Base-by-base conservation (phyloP, 2,113 vertebrate species). In the Cettia cetti region DNA sequence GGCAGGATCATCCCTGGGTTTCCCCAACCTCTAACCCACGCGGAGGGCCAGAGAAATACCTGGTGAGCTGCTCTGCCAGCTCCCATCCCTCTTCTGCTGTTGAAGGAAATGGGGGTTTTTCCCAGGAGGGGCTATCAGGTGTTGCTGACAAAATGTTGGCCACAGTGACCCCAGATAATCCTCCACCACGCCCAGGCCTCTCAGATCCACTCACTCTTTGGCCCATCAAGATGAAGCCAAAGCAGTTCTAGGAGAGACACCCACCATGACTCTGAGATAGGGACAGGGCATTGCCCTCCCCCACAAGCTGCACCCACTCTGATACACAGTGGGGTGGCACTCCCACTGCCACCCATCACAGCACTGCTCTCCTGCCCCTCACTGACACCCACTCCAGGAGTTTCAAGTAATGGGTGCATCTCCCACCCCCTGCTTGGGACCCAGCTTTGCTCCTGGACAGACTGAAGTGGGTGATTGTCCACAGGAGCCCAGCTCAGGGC, bases 181-280 rank as follows among this genome's bases (percentile, higher is more conserved):
- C 44, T 70, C 44, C 39, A 50, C 22, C 82, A 42, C 16, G 2
- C 4, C 19, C 8, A 7, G 1, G 20, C 13, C 44, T 49, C 70
- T 59, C 5, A 3, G 53, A 66, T 7, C 39, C 26, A 22, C 30
- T n/a, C 52, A 15, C 12, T n/a, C 45, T 21, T 82, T 13, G 6
- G 15, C 19, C 40, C 37, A 37, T 14, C 2, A 2, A 19, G n/a
- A 49, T 26, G 27, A 45, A 70, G n/a, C 19, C 33, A 24, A 53
- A 81, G 49, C 12, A 45, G 21, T 33, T 60, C 45, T 40, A 50
- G 45, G 23, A 82, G 63, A 52, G 44, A 42, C 0, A 1, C 10
- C 24, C 35, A 74, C 3, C 7, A 3, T 1, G 0, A n/a, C 49
- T 47, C 70, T 1, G 3, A 54, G 42, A 59, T 18, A 31, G 10